A percentile compares a stretch with the other conserved stretches of the same genome.
Evolutionary conservation across 2,888 invertebrate species (phyloP).

Genomic region (Lasioglossum pauxillum): DNA sequence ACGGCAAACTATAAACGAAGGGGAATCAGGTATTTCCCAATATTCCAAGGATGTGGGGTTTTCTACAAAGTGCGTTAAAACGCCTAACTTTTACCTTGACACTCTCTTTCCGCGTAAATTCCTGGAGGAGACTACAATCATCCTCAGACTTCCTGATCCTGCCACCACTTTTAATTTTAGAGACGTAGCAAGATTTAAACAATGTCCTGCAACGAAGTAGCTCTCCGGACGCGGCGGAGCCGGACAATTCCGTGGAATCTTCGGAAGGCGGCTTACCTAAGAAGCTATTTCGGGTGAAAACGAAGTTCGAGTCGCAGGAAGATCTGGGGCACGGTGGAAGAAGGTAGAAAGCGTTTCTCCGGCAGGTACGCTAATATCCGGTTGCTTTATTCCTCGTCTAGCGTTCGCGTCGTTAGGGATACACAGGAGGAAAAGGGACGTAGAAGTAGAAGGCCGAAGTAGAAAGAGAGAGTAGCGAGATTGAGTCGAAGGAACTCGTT

Average conservation of each 20-base stretch:
- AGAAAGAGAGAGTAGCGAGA: constrained; percentile 27
- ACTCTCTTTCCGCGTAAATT: too few relatives aligned
- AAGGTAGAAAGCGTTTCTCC: constrained; percentile 43
- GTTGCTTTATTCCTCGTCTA: constrained; percentile 57
- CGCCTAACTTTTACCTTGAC: too few relatives aligned
- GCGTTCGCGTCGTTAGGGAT: constrained; percentile 45
- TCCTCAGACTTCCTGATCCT: background rate
- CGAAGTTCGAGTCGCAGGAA: constrained; percentile 1
- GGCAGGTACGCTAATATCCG: constrained; percentile 69
- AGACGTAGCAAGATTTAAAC: background rate
- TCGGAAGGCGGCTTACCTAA: constrained; percentile 14
- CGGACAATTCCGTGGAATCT: constrained; percentile 33
- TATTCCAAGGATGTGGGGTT: too few relatives aligned
- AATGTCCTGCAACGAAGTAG: background rate
- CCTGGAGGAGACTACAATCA: background rate
- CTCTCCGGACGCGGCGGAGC: background rate
- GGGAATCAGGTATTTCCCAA: too few relatives aligned
- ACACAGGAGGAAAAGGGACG: constrained; percentile 8
- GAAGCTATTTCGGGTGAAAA: constrained; percentile 48
- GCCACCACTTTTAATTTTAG: background rate
- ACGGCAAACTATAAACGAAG: too few relatives aligned
- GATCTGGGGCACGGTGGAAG: background rate
- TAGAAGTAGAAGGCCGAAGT: background rate
- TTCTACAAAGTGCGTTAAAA: too few relatives aligned
- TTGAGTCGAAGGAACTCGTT: constrained; percentile 66